A percentile compares a stretch with the other conserved stretches of the same genome.
These are phyloP conservation scores for Ciconia stormi DNA, from an alignment of 2,113 vertebrate genomes.

Conservation along the genomic window DNA sequence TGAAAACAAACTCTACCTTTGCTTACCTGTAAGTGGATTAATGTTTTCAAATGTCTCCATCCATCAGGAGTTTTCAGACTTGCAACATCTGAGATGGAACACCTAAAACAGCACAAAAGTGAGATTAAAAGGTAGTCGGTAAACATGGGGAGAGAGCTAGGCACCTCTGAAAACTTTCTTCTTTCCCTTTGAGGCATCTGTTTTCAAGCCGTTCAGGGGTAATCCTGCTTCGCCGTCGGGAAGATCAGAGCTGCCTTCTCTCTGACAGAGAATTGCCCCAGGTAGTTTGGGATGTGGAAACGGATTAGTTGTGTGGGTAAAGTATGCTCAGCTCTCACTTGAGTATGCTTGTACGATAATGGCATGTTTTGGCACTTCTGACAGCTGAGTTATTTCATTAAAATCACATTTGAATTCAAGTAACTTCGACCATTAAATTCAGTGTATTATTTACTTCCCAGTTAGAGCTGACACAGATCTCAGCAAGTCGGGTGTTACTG, in stretches of 20 bases:
- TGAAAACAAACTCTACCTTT: not conserved
- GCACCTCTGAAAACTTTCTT: not conserved
- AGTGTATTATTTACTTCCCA: not conserved
- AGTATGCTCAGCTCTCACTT: not conserved
- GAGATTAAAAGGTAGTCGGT: not conserved
- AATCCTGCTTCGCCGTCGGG: accelerated
- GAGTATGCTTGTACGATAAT: not conserved
- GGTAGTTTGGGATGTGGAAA: not conserved
- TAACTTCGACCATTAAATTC: not conserved
- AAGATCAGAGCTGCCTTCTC: not conserved
- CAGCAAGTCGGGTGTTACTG: not conserved
- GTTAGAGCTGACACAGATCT: not conserved
- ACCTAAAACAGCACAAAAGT: not conserved
- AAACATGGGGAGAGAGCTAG: not conserved
- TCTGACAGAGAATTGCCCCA: not conserved
- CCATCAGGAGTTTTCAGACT: not conserved
- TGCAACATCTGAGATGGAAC: not conserved
- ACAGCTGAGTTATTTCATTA: not conserved
- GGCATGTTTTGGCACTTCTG: not conserved
- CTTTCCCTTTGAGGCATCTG: not conserved
- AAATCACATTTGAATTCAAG: not conserved
- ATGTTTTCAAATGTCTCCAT: not conserved
- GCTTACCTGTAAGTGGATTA: not conserved
- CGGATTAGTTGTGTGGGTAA: not conserved
- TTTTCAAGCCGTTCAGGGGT: not conserved